phyloP scores from a whole-genome alignment of 92 coral and sea anemone species.

The Virgularia gustaviana region DNA sequence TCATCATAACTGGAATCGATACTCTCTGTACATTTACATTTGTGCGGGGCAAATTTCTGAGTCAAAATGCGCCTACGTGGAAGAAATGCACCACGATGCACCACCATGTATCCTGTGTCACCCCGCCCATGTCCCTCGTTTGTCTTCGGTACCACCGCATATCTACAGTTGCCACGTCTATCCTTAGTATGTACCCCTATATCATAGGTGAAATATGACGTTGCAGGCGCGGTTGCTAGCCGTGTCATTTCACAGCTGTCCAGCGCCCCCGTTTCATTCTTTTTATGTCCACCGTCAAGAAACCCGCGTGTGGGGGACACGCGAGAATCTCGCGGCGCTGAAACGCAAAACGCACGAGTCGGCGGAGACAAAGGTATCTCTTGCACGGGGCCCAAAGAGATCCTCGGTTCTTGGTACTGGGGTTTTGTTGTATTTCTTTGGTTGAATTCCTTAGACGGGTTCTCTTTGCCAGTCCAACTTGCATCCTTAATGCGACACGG shows the following conservation, averaged over 20 bases:
- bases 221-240: too few relatives aligned
- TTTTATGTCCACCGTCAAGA: too few relatives aligned
- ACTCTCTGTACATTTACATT: slow-evolving; percentile 12
- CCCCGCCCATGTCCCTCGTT: too few relatives aligned
- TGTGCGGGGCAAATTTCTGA: not conserved
- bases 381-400: slow-evolving; percentile 22
- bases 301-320: slow-evolving; percentile 22
- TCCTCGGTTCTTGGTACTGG: not conserved
- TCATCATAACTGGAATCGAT: not conserved
- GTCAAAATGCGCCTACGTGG: slow-evolving; percentile 20
- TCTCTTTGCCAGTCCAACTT: not conserved
- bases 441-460: not conserved
- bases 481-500: slow-evolving; percentile 6
- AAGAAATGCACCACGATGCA: not conserved
- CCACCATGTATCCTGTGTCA: not conserved
- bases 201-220: too few relatives aligned
- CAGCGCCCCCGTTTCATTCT: too few relatives aligned
- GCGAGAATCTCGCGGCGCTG: not conserved
- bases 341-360: not conserved
- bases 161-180: too few relatives aligned
- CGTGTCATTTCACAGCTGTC: too few relatives aligned
- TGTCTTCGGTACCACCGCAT: too few relatives aligned
- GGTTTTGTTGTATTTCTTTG: too few relatives aligned
- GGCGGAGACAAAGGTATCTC: not conserved
- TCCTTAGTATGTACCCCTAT: not conserved